Evolutionary conservation across 2,888 invertebrate genomes (phyloP).

Genomic region (Caprella mutica): DNA sequence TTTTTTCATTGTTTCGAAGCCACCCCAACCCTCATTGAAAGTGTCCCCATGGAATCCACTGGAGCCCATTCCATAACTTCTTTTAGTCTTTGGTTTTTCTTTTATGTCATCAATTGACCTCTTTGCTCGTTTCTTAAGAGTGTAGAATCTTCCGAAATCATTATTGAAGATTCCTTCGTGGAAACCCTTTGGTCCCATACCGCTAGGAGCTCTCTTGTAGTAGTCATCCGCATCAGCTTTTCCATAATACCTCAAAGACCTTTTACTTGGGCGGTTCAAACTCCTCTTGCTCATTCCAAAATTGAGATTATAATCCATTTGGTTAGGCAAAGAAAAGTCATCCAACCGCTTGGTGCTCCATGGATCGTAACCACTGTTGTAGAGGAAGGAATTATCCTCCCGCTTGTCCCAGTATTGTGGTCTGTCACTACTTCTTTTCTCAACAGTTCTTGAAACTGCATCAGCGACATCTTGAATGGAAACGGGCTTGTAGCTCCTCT

Average conservation of each 20-base stretch:
- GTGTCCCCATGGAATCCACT: constrained; percentile 28
- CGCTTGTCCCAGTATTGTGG: too few species aligned
- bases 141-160: constrained; percentile 38
- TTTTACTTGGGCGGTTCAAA: too few species aligned
- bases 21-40: constrained; percentile 12
- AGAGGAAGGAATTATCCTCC: constrained; percentile 18
- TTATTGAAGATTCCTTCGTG: constrained; percentile 39
- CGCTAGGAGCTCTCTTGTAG: constrained; percentile 35
- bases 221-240: constrained; percentile 1
- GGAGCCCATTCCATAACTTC: constrained; percentile 16
- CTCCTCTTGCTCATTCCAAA: constrained; percentile 14
- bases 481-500: too few species aligned
- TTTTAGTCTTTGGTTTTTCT: not conserved
- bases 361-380: constrained; percentile 21
- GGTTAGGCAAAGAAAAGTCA: constrained; percentile 22
- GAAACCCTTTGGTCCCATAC: constrained; percentile 38
- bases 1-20: constrained; percentile 7
- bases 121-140: constrained; percentile 35
- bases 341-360: constrained; percentile 11
- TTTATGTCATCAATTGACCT: constrained; percentile 1
- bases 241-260: not conserved
- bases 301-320: constrained; percentile 18
- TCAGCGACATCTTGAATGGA: too few species aligned
- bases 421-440: too few species aligned
- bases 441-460: too few species aligned